Evolutionary conservation across 2,797 vertebrate genomes (phyloP).

Genomic region (Gadopsis bispinosus): DNA sequence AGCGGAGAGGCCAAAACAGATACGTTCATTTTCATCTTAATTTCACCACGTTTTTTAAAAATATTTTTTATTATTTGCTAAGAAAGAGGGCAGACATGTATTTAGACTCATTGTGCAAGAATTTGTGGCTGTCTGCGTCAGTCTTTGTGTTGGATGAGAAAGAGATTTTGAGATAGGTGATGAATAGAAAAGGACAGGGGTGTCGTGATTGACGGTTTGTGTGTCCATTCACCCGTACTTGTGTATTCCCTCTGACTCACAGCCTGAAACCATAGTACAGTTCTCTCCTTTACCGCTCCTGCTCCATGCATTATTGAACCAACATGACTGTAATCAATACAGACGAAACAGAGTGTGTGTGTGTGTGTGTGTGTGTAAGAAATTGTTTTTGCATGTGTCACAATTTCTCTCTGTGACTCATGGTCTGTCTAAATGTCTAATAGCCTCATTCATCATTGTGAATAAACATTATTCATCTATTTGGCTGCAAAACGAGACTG

Average conservation of each 20-base stretch:
- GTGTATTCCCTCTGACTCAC: constrained; percentile 46
- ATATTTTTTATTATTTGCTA: constrained; percentile 24
- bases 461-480: constrained; percentile 61
- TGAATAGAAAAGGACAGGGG: constrained; percentile 35
- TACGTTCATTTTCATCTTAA: constrained; percentile 41
- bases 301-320: constrained; percentile 70
- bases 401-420: constrained; percentile 57
- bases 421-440: constrained; percentile 60
- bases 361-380: constrained; percentile 18
- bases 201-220: constrained; percentile 51
- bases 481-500: constrained; percentile 42
- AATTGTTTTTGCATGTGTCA: constrained; percentile 54
- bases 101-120: constrained; percentile 45
- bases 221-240: constrained; percentile 43
- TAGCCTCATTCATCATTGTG: constrained; percentile 70
- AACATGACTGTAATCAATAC: constrained; percentile 68
- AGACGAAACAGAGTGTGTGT: constrained; percentile 43
- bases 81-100: constrained; percentile 27
- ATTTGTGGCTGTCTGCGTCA: constrained; percentile 48
- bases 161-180: constrained; percentile 37
- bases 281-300: constrained; percentile 45
- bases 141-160: constrained; percentile 40
- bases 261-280: constrained; percentile 45
- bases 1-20: constrained; percentile 37
- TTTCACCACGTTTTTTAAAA: constrained; percentile 14